Percentiles rank a stretch among this genome's conserved stretches.
These are phyloP conservation scores for Gracilinanus agilis DNA, from an alignment of 2,113 vertebrate genomes.

Conservation along the genomic window DNA sequence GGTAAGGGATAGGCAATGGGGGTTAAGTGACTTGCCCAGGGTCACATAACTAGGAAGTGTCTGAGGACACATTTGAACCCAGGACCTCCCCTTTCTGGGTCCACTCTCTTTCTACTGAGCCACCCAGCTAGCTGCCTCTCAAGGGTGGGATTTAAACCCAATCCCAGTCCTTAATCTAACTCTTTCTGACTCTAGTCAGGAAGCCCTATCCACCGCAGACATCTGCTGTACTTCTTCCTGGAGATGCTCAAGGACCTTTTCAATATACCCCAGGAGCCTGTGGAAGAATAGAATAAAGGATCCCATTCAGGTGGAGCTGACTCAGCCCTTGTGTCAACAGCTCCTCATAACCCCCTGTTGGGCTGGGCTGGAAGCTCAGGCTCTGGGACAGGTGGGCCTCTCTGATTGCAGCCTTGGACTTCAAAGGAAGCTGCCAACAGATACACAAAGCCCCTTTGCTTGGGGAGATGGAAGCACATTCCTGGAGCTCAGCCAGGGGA, in stretches of 20 bases:
- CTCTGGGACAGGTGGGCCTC: background rate
- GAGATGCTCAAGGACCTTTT: background rate
- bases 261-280: background rate
- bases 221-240: background rate
- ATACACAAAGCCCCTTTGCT: background rate
- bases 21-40: too few relatives aligned
- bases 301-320: background rate
- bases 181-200: background rate
- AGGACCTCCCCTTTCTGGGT: too few relatives aligned
- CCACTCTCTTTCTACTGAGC: too few relatives aligned
- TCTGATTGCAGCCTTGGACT: background rate
- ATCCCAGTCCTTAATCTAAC: too few relatives aligned
- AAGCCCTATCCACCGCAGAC: background rate
- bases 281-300: background rate
- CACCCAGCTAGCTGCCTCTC: too few relatives aligned
- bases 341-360: background rate
- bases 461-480: background rate
- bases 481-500: background rate
- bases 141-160: background rate
- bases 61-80: too few relatives aligned
- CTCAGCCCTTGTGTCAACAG: background rate
- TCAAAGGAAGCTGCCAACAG: background rate
- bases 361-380: background rate
- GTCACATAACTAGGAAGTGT: too few relatives aligned
- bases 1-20: too few relatives aligned